phyloP scores from a whole-genome alignment of 2,113 vertebrate species.

The Urocitellus parryii region DNA sequence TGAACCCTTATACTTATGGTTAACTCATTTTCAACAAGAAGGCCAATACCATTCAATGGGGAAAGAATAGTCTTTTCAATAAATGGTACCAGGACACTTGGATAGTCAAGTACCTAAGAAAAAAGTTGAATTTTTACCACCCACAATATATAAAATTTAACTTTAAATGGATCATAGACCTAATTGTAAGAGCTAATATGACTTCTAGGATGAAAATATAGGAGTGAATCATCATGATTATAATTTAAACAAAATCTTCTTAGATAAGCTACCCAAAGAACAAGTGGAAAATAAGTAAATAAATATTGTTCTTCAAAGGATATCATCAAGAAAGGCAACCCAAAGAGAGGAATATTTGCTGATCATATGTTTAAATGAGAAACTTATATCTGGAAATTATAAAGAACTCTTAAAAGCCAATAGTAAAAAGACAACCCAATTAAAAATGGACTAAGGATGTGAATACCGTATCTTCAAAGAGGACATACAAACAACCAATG shows the following conservation, averaged over 20 bases:
- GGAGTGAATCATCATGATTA: neutral
- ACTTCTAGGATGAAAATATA: neutral
- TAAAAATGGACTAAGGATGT: neutral
- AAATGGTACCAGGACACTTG: neutral
- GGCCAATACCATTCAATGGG: neutral
- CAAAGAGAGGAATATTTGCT: neutral
- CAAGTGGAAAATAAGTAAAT: neutral
- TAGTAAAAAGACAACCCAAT: neutral
- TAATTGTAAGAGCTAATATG: neutral
- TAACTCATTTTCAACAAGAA: neutral
- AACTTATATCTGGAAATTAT: neutral
- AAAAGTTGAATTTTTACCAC: neutral
- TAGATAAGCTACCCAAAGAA: neutral
- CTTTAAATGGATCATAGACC: neutral
- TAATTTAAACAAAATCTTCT: neutral
- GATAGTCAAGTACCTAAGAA: neutral
- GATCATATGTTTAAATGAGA: neutral
- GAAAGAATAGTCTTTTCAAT: neutral
- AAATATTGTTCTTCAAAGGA: neutral
- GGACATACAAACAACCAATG: neutral
- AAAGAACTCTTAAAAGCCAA: neutral
- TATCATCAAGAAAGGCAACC: neutral
- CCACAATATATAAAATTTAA: neutral
- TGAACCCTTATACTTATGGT: neutral
- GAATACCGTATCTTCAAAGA: neutral